Percentiles rank a stretch among this genome's conserved stretches.
Conservation (phyloP, 2,113 vertebrate genomes). For the Brachyhypopomus gauderio region DNA sequence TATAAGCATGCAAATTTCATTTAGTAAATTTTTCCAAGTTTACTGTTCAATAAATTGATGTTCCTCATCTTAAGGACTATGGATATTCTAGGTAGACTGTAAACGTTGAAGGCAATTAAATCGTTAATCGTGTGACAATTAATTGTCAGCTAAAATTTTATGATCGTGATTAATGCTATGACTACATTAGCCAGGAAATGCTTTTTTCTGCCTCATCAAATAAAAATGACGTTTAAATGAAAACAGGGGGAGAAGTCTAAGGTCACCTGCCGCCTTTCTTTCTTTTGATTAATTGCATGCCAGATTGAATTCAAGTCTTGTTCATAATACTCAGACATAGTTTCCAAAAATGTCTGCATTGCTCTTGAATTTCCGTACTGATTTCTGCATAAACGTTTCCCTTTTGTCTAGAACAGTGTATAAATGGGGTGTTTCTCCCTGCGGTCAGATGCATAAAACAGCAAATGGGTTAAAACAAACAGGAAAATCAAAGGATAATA, state of each 20-base stretch:
- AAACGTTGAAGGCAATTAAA: too few relatives aligned
- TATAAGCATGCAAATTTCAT: too few relatives aligned
- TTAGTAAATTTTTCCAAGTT: too few relatives aligned
- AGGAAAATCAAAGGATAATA: slow-evolving; percentile 11
- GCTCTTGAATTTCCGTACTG: neutral
- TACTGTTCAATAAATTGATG: too few relatives aligned
- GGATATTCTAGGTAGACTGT: too few relatives aligned
- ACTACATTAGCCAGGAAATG: neutral
- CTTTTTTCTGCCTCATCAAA: neutral
- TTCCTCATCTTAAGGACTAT: too few relatives aligned
- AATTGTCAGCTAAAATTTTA: too few relatives aligned
- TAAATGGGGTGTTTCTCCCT: slow-evolving; percentile 11
- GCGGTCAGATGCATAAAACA: slow-evolving; percentile 18
- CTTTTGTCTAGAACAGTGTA: neutral
- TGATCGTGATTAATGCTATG: neutral
- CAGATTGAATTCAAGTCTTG: neutral
- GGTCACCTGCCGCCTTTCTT: neutral
- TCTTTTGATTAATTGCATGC: neutral
- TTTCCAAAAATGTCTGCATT: neutral
- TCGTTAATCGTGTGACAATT: too few relatives aligned
- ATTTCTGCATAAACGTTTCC: neutral
- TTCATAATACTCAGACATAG: neutral
- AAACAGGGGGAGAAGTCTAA: neutral
- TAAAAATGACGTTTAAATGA: slow-evolving; percentile 21
- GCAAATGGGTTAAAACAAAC: slow-evolving; percentile 4